Conservation (phyloP, 2,888 invertebrate species). For the Serrognathus titanus region DNA sequence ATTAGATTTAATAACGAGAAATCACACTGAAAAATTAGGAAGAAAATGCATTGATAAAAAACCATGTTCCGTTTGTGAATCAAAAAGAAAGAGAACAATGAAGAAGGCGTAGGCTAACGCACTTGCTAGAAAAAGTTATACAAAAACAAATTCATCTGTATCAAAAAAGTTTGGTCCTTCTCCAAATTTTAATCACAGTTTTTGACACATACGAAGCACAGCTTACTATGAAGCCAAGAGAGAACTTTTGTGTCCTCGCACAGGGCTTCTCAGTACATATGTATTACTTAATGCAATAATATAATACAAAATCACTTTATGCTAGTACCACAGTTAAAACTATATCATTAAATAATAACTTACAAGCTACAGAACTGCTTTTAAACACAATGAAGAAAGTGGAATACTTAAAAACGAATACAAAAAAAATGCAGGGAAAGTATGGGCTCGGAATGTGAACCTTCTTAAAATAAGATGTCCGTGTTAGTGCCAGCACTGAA, state of each 20-base stretch:
- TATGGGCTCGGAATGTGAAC: not conserved
- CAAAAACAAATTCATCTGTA: not conserved
- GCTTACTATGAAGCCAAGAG: too few relatives aligned
- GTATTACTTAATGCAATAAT: conserved; percentile 1
- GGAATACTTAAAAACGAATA: not conserved
- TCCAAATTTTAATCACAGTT: conserved; percentile 20
- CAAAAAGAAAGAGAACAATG: too few relatives aligned
- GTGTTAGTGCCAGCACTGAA: conserved; percentile 46
- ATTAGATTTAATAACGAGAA: too few relatives aligned
- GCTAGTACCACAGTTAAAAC: conserved; percentile 8
- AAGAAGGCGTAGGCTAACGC: too few relatives aligned
- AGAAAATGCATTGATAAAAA: too few relatives aligned
- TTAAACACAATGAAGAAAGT: not conserved
- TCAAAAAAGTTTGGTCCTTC: conserved; percentile 18
- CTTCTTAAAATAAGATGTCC: conserved; percentile 45
- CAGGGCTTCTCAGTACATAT: too few relatives aligned
- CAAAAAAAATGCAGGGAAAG: conserved; percentile 6
- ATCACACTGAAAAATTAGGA: too few relatives aligned
- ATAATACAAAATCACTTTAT: not conserved
- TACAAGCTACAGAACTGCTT: not conserved
- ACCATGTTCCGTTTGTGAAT: too few relatives aligned
- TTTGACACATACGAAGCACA: conserved; percentile 9
- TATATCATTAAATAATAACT: not conserved
- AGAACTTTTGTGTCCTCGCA: too few relatives aligned
- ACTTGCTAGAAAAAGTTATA: too few relatives aligned